Base-by-base conservation (phyloP, 2,888 invertebrate species). In the Drosophila cyrtoloma region DNA sequence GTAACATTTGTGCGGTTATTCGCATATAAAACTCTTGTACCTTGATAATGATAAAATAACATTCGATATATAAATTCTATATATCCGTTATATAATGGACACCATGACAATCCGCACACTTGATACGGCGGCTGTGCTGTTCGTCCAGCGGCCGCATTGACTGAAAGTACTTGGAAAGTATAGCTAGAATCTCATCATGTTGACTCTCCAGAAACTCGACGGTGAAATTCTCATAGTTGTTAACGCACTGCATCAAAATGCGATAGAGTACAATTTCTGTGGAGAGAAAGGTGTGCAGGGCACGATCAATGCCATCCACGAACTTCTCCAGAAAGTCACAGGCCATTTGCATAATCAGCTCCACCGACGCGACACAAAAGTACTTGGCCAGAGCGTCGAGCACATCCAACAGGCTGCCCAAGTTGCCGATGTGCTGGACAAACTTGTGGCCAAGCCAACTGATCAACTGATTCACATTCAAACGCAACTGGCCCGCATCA, bases 261-360 rank as follows among this genome's bases (percentile, higher is more conserved):
- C 86, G 89, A 76, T 82, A 92, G 6, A 92, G 75, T 7, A 92
- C 79, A 10, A 82, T 77, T 56, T 92, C 92, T 1, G 92, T 92
- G 5, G 92, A 81, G 5, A 92, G 71, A 59, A 89, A 91, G 5
- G 90, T 89, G 16, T 82, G 80, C 5, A 92, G 39, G 0, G 62
- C 51, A 1, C 62, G 66, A 61, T 91, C 86, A 33, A 89, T 91
- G 9, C 30, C 30, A 26, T 89, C 84, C 7, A 82, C 72, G n/a
- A 74, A 71, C 16, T 82, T 69, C 7, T 92, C 89, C 3, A 92
- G 71, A 75, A 92, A 91, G 1, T 28, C 56, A 2, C 84, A 79
- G 0, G 91, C 80, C 55, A 91, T 66, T 57, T 90, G 77, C 62
- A 92, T 57, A 0, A 92, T 64, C 2, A 91, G 47, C 37, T 85